Percentiles rank a stretch among this genome's conserved stretches.
Evolutionary conservation across 2,113 vertebrate species (phyloP).

Genomic region (Hemicordylus capensis): DNA sequence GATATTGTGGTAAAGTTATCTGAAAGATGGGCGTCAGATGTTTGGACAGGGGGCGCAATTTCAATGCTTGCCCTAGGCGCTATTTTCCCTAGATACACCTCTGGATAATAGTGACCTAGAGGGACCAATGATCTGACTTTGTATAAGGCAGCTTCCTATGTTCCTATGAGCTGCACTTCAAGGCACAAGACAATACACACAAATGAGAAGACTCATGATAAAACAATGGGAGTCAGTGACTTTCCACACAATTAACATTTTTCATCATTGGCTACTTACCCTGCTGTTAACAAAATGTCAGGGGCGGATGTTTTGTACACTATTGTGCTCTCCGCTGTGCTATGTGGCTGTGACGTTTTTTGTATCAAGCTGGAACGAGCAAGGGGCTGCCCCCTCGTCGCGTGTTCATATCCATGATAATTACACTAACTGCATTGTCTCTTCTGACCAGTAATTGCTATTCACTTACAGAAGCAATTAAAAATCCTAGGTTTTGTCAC

Average conservation of each 20-base stretch:
- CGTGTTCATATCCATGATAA: background rate
- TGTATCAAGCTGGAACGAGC: background rate
- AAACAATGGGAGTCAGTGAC: background rate
- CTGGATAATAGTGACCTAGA: too few species aligned
- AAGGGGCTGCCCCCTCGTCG: background rate
- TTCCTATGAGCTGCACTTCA: background rate
- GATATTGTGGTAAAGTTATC: too few species aligned
- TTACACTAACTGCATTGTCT: background rate
- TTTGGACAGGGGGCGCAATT: too few species aligned
- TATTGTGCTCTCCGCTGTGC: background rate
- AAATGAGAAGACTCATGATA: background rate
- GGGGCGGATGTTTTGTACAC: background rate
- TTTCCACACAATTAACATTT: background rate
- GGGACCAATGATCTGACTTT: too few species aligned
- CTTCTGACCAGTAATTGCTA: background rate
- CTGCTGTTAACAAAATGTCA: constrained; percentile 2
- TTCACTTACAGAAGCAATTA: background rate
- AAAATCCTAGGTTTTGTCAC: background rate
- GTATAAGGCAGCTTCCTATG: too few species aligned
- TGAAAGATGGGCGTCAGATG: too few species aligned
- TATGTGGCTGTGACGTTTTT: background rate
- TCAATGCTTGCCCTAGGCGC: too few species aligned
- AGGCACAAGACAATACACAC: background rate
- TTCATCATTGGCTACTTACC: too few species aligned
- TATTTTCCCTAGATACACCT: too few species aligned